phyloP scores from a whole-genome alignment of 2,888 invertebrate genomes.

The Ornithoptera priamus region DNA sequence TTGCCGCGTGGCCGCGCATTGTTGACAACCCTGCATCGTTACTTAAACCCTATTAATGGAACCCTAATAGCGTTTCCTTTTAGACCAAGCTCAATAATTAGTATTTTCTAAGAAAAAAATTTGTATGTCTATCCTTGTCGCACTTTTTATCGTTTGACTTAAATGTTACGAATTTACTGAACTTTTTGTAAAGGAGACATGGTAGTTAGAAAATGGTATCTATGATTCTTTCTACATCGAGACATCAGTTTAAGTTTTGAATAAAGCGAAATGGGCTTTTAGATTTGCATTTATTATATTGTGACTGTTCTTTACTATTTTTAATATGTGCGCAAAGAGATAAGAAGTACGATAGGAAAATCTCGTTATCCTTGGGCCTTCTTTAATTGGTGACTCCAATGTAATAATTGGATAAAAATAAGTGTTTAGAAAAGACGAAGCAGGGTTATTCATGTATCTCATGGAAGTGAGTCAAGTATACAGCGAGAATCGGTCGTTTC shows the following conservation, averaged over 20 bases:
- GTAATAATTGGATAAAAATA: neutral
- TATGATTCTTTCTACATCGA: no score
- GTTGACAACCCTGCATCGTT: slow-evolving; percentile 29
- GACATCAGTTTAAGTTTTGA: no score
- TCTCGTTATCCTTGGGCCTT: neutral
- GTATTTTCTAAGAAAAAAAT: slow-evolving; percentile 25
- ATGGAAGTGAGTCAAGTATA: slow-evolving; percentile 28
- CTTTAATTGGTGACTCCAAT: neutral
- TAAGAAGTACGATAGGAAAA: neutral
- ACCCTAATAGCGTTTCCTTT: slow-evolving; percentile 36
- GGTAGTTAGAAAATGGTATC: neutral
- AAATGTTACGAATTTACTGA: neutral
- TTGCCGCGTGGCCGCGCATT: slow-evolving; percentile 28
- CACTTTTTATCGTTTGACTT: neutral
- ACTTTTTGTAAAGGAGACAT: neutral
- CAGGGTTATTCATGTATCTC: neutral
- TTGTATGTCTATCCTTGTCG: neutral
- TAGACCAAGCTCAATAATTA: slow-evolving; percentile 37
- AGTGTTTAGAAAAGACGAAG: neutral
- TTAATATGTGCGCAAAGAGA: neutral
- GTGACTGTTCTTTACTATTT: no score
- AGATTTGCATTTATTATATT: no score
- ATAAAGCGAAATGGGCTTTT: no score
- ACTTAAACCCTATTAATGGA: slow-evolving; percentile 28
- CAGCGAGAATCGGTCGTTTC: slow-evolving; percentile 36